Base-by-base conservation (phyloP, 2,797 vertebrate species). In the Cuculus canorus region DNA sequence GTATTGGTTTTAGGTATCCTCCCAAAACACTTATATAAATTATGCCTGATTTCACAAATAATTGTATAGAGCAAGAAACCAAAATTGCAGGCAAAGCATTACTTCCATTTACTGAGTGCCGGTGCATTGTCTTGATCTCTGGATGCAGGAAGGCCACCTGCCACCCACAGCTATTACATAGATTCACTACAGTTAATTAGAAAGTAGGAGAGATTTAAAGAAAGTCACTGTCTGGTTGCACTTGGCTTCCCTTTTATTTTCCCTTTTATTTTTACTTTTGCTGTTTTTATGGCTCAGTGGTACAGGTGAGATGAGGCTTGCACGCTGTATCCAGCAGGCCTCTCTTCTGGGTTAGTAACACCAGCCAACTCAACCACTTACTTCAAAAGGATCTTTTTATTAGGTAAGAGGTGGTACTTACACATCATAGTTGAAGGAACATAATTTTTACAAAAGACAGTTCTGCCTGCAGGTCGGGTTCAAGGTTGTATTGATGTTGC, bases 381-480 rank as follows among this genome's bases (percentile, higher is more conserved):
- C 81, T 94, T 91, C 95, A 86, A 86, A 96, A 89, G 84, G 84
- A 45, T 59, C 64, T 87, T 78, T 94, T 82, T 83, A 23, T 75
- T 30, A 65, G 91, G 24, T 69, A n/a, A 88, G 79, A 96, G 91
- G 93, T 93, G 95, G 72, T 77, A 90, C 82, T 94, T 75, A 43
- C 71, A 91, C 84, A 4, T 43, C 1, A 0, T 32, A 76, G 59
- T 43, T 57, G 77, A 68, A 80, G 86, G 53, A 89, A 78, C 45
- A 88, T 71, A 4, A 5, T 89, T 81, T 88, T 75, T 89, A 69
- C 71, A 59, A 52, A 65, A 81, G 59, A n/a, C 43, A 39, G 3
- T 81, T 91, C 89, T 91, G 86, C 71, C 91, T 56, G 75, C 59
- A 5, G 25, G 4, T 71, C 57, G 91, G 35, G 91, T 91, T 81